phyloP scores from a whole-genome alignment of 2,797 vertebrate genomes.

The Leptoclinus maculatus region DNA sequence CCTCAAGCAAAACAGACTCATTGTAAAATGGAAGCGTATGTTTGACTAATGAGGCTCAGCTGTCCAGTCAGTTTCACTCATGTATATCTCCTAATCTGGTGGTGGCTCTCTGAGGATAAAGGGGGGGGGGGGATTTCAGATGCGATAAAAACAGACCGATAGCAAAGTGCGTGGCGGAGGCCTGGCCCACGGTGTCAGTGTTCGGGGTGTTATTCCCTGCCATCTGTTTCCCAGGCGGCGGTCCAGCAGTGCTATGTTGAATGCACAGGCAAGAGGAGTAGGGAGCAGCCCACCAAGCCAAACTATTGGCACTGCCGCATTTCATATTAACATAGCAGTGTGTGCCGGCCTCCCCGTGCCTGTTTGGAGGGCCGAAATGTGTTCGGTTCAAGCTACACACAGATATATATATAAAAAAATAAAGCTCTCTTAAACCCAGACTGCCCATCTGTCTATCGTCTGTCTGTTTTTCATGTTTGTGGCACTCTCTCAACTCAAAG shows the following conservation, averaged over 20 bases:
- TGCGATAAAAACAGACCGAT: conserved; percentile 70
- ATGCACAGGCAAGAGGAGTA: conserved; percentile 68
- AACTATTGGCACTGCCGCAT: conserved; percentile 55
- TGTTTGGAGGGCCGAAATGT: conserved; percentile 54
- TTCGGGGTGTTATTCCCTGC: conserved; percentile 82
- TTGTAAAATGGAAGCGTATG: conserved; percentile 74
- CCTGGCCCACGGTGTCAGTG: conserved; percentile 77
- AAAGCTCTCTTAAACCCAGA: conserved; percentile 56
- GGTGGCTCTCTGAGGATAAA: conserved; percentile 70
- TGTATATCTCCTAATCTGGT: conserved; percentile 78
- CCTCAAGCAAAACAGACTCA: conserved; percentile 34
- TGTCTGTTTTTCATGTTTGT: conserved; percentile 64
- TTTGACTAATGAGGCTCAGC: conserved; percentile 78
- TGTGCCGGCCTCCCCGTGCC: conserved; percentile 43
- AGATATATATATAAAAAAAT: conserved; percentile 35
- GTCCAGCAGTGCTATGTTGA: conserved; percentile 78
- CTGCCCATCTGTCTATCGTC: conserved; percentile 73
- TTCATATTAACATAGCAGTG: conserved; percentile 50
- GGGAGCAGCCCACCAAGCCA: conserved; percentile 60
- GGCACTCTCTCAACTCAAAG: conserved; percentile 51
- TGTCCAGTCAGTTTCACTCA: conserved; percentile 77
- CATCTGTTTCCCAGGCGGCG: conserved; percentile 86
- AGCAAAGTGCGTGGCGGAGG: conserved; percentile 69
- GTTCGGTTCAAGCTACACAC: conserved; percentile 48
- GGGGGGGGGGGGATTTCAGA: conserved; percentile 63